Base-by-base conservation (phyloP, 2,888 invertebrate species). In the Acronicta psi region DNA sequence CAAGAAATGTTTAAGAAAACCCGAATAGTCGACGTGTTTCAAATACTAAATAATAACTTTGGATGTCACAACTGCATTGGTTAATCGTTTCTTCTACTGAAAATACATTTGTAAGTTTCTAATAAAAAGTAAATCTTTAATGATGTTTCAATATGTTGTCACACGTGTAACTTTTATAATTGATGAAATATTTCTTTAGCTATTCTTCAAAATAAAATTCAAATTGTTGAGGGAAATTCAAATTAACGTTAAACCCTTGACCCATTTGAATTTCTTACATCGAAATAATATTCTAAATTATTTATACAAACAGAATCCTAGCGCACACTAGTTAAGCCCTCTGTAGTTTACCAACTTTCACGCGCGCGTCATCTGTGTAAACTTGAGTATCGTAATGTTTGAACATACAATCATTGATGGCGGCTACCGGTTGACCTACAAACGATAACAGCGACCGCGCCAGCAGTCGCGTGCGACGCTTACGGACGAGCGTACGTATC, bases 361-460 rank as follows among this genome's bases (percentile, higher is more conserved):
- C 81, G 59, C 69, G 44, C 55, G 62, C 69, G 74, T 77, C 80
- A 72, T 75, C 78, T 74, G 75, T 53, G 81, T 78, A 79, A 76
- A 82, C 77, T 67, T 51, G 37, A 53, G 53, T 76, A 71, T 73
- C 71, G 67, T 67, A 68, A 73, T 82, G 79, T 85, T 83, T 85
- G 78, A 72, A 76, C 62, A 77, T 79, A 73, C 72, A 78, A 82
- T 84, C 80, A 81, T 75, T 78, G 73, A 61, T 55, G 75, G 69
- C 69, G 76, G 71, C 79, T 80, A 76, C 80, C 77, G 79, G 69
- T 72, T 85, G 86, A 84, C 86, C 85, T 79, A 85, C 75, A 81
- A 83, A 74, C 74, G 75, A 69, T 84, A 85, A 84, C 82, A 54
- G 54, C 50, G 57, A 59, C 60, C 53, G 49, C 63, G 58, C 45